Percentiles rank a stretch among this genome's conserved stretches.
Conservation (phyloP, 2,113 vertebrate species). For the Oceanites oceanicus region DNA sequence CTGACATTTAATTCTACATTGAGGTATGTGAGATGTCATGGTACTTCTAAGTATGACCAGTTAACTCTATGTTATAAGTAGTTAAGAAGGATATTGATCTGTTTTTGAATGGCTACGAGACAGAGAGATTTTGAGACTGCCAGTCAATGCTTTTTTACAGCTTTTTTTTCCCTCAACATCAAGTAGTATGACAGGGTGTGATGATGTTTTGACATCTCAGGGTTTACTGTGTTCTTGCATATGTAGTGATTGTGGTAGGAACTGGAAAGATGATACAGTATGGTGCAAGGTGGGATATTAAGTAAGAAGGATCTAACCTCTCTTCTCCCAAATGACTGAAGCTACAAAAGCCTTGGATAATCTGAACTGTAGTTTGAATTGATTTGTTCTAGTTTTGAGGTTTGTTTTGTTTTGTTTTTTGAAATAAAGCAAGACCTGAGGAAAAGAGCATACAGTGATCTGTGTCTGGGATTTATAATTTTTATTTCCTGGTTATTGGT, state of each 20-base stretch:
- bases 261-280: neutral
- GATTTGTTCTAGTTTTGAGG: neutral
- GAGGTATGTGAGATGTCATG: neutral
- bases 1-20: neutral
- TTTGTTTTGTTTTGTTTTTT: neutral
- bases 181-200: fast-evolving
- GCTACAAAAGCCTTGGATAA: neutral
- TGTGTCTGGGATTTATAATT: neutral
- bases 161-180: fast-evolving
- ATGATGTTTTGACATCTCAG: neutral
- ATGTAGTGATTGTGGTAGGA: neutral
- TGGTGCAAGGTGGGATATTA: neutral
- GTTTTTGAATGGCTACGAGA: neutral
- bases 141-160: neutral
- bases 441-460: neutral
- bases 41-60: neutral
- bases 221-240: neutral
- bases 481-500: neutral
- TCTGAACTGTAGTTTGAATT: neutral
- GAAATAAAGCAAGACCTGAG: neutral
- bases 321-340: neutral
- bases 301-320: neutral
- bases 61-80: neutral
- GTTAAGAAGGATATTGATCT: neutral
- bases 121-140: neutral